Conservation (phyloP, 1,140 invertebrate species). For the Nomia melanderi region DNA sequence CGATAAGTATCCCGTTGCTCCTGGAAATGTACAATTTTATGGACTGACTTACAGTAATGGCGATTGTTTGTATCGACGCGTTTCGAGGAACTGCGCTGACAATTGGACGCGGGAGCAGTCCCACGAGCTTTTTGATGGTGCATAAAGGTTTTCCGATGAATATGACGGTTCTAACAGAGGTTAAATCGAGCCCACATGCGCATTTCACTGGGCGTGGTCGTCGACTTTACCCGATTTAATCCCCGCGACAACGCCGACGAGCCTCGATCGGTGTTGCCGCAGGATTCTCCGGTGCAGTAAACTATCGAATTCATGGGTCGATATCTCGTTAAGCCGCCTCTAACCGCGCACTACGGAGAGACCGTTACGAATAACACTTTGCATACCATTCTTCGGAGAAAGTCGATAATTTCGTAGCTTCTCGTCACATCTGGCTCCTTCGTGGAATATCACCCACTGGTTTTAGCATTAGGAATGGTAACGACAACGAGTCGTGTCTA, state of each 20-base stretch:
- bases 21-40: neutral
- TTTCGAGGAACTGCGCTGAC: neutral
- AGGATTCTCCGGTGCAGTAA: conserved; percentile 25
- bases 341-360: conserved; percentile 1
- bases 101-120: neutral
- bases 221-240: conserved; percentile 35
- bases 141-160: conserved; percentile 16
- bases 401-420: neutral
- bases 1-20: too few relatives aligned
- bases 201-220: conserved; percentile 52
- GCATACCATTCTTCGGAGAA: neutral
- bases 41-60: neutral
- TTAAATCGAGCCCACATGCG: conserved; percentile 43
- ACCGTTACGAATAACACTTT: neutral
- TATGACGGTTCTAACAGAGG: conserved; percentile 27
- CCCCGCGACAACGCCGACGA: conserved; percentile 23
- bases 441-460: neutral
- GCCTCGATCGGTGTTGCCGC: conserved; percentile 6
- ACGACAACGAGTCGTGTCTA: neutral
- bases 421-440: neutral
- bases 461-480: neutral
- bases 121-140: neutral
- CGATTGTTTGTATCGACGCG: neutral
- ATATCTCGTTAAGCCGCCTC: conserved; percentile 22
- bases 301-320: conserved; percentile 34